Evolutionary conservation across 2,888 invertebrate species (phyloP).

Genomic region (Drosophila birchii): DNA sequence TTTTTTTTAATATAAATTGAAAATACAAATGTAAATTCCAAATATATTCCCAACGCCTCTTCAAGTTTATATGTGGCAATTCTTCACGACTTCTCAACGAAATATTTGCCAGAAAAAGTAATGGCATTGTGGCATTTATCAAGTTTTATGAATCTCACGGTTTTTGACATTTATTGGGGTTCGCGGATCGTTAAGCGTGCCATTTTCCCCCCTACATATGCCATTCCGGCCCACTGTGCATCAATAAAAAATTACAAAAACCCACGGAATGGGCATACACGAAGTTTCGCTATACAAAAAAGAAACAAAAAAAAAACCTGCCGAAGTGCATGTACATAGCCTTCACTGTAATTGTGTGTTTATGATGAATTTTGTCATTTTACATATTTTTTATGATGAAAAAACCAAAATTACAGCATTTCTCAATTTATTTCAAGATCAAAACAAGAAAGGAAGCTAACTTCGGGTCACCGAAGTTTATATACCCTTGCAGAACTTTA

Average conservation of each 20-base stretch:
- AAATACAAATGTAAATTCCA: neutral
- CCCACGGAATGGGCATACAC: conserved; percentile 1
- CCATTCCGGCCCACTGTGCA: conserved; percentile 26
- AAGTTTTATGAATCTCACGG: conserved; percentile 4
- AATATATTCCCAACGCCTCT: neutral
- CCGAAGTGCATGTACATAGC: conserved; percentile 29
- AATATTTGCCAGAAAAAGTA: conserved; percentile 1
- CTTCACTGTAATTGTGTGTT: conserved; percentile 26
- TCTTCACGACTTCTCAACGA: neutral
- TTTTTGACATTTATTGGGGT: conserved; percentile 19
- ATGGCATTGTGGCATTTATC: neutral
- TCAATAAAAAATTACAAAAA: conserved; percentile 26
- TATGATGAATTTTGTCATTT: conserved; percentile 39
- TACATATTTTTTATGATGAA: conserved; percentile 32
- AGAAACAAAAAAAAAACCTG: conserved; percentile 14
- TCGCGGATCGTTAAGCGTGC: conserved; percentile 20
- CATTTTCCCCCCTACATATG: neutral
- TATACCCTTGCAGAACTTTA: no score
- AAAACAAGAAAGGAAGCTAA: no score
- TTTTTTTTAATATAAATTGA: neutral
- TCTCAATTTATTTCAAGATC: neutral
- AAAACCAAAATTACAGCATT: neutral
- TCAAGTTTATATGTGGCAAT: neutral
- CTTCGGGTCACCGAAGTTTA: no score
- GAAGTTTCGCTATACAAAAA: conserved; percentile 12